A percentile compares a stretch with the other conserved stretches of the same genome.
phyloP scores from a whole-genome alignment of 1,140 invertebrate species.

The Tetranychus urticae region DNA sequence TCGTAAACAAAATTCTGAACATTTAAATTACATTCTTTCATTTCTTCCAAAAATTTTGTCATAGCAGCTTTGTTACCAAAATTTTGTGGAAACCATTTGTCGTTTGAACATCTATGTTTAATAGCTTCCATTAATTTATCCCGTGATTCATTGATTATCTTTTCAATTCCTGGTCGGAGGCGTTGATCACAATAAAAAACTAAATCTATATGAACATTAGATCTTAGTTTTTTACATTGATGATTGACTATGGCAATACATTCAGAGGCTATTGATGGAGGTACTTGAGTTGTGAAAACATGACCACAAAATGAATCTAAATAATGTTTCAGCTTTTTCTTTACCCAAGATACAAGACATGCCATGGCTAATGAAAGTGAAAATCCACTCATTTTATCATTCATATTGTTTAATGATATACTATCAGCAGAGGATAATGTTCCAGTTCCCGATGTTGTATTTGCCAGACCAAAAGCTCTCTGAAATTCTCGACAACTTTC shows the following conservation, averaged over 20 bases:
- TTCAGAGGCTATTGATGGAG: conserved; percentile 53
- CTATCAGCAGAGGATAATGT: not conserved
- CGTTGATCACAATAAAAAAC: conserved; percentile 57
- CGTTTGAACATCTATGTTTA: conserved; percentile 36
- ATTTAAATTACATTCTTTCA: conserved; percentile 28
- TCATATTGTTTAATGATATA: not conserved
- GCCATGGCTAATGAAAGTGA: conserved; percentile 1
- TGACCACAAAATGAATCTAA: conserved; percentile 60
- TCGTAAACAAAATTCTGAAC: conserved; percentile 31
- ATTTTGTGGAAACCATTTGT: conserved; percentile 43
- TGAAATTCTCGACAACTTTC: conserved; percentile 67
- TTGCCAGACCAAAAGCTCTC: conserved; percentile 34
- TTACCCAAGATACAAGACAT: conserved; percentile 5
- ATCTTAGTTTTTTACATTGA: conserved; percentile 30
- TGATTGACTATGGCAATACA: conserved; percentile 51
- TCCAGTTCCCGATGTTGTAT: not conserved
- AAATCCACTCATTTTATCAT: not conserved
- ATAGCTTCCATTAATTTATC: conserved; percentile 49
- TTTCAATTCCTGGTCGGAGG: conserved; percentile 36
- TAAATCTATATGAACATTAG: conserved; percentile 42
- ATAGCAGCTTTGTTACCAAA: conserved; percentile 29
- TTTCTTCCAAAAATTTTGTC: conserved; percentile 30
- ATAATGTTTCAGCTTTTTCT: conserved; percentile 48
- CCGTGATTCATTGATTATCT: conserved; percentile 34
- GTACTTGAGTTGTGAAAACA: conserved; percentile 70